Conservation (phyloP, 2,888 invertebrate genomes). For the Stenchaetothrips biformis region DNA sequence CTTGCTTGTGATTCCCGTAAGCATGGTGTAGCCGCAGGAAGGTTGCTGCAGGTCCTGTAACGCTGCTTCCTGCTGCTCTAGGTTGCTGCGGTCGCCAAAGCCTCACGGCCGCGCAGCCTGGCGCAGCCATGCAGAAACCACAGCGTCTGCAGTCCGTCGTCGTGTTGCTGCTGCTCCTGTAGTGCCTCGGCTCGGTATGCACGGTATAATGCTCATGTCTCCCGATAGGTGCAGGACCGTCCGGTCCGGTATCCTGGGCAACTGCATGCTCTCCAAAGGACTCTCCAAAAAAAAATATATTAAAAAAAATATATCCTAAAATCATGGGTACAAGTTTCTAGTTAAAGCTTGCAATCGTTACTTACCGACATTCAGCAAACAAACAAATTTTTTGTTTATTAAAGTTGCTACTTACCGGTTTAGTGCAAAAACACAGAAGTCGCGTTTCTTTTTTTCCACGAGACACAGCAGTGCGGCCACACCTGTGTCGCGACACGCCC, state of each 20-base stretch:
- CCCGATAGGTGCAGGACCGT: neutral
- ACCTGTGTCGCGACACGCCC: neutral
- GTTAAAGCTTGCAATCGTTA: no score
- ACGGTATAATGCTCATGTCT: neutral
- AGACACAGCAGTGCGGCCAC: neutral
- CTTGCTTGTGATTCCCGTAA: no score
- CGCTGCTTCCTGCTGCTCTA: no score
- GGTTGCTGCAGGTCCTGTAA: no score
- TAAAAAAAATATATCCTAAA: neutral
- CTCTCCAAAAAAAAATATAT: neutral
- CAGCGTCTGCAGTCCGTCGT: neutral
- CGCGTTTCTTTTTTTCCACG: neutral
- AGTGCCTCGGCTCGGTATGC: neutral
- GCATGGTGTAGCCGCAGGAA: no score
- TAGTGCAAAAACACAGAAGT: no score
- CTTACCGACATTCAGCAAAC: no score
- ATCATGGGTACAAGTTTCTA: no score
- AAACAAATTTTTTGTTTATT: no score
- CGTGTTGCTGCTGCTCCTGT: neutral
- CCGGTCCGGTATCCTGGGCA: neutral
- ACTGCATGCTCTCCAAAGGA: neutral
- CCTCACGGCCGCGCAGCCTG: neutral
- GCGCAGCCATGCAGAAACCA: slow-evolving; percentile 18
- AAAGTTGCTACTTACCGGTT: no score
- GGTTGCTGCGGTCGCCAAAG: no score